phyloP scores from a whole-genome alignment of 2,113 vertebrate species.

The Amphilophus citrinellus region DNA sequence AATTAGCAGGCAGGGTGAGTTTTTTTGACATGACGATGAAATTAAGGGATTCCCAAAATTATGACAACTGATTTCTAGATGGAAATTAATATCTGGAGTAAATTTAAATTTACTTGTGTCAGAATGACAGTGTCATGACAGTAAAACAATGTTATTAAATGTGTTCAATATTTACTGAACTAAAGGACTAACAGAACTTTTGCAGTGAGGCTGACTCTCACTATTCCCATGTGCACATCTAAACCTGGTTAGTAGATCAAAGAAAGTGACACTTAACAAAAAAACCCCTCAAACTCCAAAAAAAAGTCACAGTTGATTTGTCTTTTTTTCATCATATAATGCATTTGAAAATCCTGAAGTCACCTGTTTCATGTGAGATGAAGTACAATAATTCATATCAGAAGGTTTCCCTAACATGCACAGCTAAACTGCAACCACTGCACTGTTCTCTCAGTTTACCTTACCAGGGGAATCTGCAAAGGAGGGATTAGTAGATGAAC shows the following conservation, averaged over 20 bases:
- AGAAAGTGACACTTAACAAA: neutral
- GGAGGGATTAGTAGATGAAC: constrained; percentile 60
- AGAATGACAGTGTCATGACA: neutral
- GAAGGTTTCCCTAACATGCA: constrained; percentile 33
- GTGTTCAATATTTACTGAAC: neutral
- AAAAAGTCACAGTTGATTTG: neutral
- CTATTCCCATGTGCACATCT: neutral
- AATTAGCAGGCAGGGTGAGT: neutral
- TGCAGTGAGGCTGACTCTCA: neutral
- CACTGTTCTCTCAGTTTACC: constrained; percentile 55
- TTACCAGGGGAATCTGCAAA: constrained; percentile 52
- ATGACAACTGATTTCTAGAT: neutral
- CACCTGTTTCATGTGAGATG: constrained; percentile 40
- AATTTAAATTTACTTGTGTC: neutral
- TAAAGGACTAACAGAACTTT: neutral
- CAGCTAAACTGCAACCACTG: constrained; percentile 38
- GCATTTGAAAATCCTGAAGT: constrained; percentile 13
- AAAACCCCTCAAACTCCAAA: constrained; percentile 4
- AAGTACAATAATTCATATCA: constrained; percentile 54
- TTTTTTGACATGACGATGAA: neutral
- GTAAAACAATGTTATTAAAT: neutral
- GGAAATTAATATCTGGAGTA: neutral
- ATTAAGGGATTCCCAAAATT: neutral
- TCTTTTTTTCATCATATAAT: constrained; percentile 6
- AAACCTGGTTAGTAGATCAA: neutral